A percentile compares a stretch with the other conserved stretches of the same genome.
These are phyloP conservation scores for Brassicogethes aeneus DNA, from an alignment of 2,888 invertebrate species.

Conservation along the genomic window DNA sequence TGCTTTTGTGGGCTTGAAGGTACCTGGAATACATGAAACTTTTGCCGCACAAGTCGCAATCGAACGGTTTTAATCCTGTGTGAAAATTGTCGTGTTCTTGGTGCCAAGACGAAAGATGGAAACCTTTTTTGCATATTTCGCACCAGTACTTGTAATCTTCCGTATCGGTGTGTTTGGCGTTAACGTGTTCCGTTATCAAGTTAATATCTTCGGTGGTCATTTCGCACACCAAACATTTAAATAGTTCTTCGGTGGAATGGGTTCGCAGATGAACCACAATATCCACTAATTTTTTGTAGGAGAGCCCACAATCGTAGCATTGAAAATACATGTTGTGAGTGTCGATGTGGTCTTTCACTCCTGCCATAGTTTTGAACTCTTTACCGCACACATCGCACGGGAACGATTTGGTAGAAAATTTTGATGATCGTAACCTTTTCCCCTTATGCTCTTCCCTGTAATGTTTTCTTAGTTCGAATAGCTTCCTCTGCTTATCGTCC, in stretches of 20 bases:
- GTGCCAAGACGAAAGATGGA: conserved; percentile 47
- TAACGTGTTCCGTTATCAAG: conserved; percentile 34
- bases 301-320: conserved; percentile 35
- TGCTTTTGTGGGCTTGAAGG: conserved; percentile 35
- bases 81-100: conserved; percentile 51
- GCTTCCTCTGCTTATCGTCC: conserved; percentile 22
- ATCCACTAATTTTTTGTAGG: conserved; percentile 35
- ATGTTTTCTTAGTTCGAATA: conserved; percentile 26
- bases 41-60: conserved; percentile 47
- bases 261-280: conserved; percentile 34
- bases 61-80: conserved; percentile 45
- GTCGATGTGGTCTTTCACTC: conserved; percentile 35
- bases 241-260: conserved; percentile 32
- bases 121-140: conserved; percentile 47
- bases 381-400: conserved; percentile 37
- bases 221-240: conserved; percentile 36
- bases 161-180: conserved; percentile 27
- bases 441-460: conserved; percentile 28
- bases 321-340: conserved; percentile 36
- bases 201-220: conserved; percentile 31
- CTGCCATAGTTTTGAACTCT: conserved; percentile 28
- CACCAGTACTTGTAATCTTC: conserved; percentile 43
- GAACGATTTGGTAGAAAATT: conserved; percentile 21
- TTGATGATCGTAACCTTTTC: conserved; percentile 25
- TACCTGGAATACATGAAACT: conserved; percentile 41